Conservation (phyloP, 2,113 vertebrate species). For the Megaceryle maxima region DNA sequence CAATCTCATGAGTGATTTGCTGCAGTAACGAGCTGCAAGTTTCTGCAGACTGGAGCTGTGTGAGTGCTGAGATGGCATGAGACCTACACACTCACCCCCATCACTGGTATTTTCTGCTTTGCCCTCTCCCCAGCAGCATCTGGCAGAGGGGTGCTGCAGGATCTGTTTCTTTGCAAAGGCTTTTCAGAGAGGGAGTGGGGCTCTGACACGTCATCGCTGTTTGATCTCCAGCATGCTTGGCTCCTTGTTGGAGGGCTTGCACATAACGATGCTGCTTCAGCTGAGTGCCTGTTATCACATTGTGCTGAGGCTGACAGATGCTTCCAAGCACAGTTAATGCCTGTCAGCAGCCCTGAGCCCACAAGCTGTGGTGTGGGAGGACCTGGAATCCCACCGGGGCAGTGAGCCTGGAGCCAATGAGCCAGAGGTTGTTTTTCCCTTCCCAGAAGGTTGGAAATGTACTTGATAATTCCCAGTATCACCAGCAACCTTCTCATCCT, state of each 20-base stretch:
- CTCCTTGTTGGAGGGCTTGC: background rate
- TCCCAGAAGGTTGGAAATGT: background rate
- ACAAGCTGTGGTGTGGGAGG: background rate
- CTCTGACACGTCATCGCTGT: background rate
- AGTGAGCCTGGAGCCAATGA: background rate
- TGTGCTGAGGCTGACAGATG: slow-evolving; percentile 21
- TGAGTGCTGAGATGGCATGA: background rate
- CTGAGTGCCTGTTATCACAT: slow-evolving; percentile 28
- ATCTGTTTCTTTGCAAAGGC: background rate
- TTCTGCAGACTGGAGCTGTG: background rate
- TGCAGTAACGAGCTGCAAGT: background rate
- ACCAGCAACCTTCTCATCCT: background rate
- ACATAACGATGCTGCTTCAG: slow-evolving; percentile 7
- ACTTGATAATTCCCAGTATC: background rate
- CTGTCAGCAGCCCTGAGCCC: background rate
- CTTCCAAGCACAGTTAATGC: slow-evolving; percentile 48
- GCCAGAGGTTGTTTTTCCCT: background rate
- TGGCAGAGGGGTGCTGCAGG: background rate
- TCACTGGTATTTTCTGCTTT: background rate
- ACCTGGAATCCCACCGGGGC: background rate
- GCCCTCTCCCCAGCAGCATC: slow-evolving; percentile 10
- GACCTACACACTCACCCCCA: background rate
- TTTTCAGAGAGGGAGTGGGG: background rate
- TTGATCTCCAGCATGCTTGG: slow-evolving; percentile 36
- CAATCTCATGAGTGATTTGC: background rate